Percentiles rank a stretch among this genome's conserved stretches.
Conservation (phyloP, 2,888 invertebrate genomes). For the Eupithecia insigniata region DNA sequence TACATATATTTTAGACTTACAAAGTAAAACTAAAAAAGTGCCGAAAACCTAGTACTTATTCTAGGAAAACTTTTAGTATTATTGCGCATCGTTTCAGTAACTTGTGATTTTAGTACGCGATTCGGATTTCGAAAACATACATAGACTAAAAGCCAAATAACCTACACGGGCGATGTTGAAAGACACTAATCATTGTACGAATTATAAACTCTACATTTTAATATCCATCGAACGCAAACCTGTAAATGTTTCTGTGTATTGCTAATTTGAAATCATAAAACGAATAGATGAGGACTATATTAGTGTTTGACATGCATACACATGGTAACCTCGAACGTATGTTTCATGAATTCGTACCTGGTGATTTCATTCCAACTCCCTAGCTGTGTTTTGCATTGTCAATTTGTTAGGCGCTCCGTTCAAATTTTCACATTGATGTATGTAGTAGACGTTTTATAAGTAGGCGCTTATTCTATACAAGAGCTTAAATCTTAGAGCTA, state of each 20-base stretch:
- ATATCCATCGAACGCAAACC: not conserved
- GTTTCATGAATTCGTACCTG: constrained; percentile 4
- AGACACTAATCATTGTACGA: not conserved
- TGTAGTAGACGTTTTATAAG: not conserved
- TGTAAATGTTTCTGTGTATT: constrained; percentile 11
- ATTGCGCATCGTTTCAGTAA: not conserved
- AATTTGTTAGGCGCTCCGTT: constrained; percentile 28
- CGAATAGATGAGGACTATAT: not conserved
- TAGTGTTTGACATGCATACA: constrained; percentile 12
- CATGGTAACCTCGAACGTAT: not conserved
- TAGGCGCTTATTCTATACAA: not conserved
- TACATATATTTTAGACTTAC: too few species aligned
- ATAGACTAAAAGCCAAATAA: not conserved
- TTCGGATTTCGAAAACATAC: not conserved
- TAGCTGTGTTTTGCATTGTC: constrained; percentile 23
- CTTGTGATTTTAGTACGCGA: too few species aligned
- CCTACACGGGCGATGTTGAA: not conserved
- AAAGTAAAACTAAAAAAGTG: too few species aligned
- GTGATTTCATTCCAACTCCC: constrained; percentile 16
- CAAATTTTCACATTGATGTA: not conserved
- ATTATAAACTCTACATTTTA: not conserved
- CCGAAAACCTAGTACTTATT: not conserved
- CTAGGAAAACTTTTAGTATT: not conserved
- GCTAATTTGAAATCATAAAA: constrained; percentile 13
- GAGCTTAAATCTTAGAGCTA: not conserved